phyloP scores from a whole-genome alignment of 2,113 vertebrate species.

The Dasyprocta punctata region DNA sequence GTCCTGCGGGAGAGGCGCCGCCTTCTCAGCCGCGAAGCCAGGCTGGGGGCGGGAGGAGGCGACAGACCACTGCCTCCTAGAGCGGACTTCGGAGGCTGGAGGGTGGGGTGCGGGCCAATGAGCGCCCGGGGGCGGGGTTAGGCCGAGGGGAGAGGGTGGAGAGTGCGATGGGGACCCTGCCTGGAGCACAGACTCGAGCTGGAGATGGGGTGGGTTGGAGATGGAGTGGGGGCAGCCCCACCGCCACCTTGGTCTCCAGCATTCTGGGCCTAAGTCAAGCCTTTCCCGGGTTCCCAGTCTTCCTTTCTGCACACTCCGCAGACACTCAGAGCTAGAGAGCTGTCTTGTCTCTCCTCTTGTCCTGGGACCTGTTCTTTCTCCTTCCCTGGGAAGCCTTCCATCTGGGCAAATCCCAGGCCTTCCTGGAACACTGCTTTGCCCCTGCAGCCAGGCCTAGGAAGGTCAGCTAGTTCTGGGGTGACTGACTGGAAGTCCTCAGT shows the following conservation, averaged over 20 bases:
- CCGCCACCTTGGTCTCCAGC: neutral
- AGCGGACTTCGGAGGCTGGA: neutral
- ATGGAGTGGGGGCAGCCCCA: neutral
- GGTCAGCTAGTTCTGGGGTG: neutral
- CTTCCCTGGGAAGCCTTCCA: neutral
- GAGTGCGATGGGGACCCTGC: neutral
- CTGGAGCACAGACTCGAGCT: neutral
- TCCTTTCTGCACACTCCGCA: neutral
- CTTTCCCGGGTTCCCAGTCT: neutral
- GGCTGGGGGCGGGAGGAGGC: neutral
- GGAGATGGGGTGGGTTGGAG: neutral
- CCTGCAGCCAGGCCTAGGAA: neutral
- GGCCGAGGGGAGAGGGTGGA: neutral
- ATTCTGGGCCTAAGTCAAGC: neutral
- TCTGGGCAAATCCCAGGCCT: neutral
- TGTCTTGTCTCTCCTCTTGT: neutral
- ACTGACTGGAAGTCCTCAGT: neutral
- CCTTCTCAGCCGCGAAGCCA: conserved; percentile 54
- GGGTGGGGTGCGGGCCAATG: conserved; percentile 67
- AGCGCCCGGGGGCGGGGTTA: conserved; percentile 71
- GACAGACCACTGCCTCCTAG: conserved; percentile 49
- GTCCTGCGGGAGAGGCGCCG: conserved; percentile 55
- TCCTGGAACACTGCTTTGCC: neutral
- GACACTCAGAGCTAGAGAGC: neutral
- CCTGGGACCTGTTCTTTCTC: neutral